Evolutionary conservation across 2,888 invertebrate species (phyloP), one percentile per base, ranked within the genome.

Genomic region (Quadroppia sp.): DNA sequence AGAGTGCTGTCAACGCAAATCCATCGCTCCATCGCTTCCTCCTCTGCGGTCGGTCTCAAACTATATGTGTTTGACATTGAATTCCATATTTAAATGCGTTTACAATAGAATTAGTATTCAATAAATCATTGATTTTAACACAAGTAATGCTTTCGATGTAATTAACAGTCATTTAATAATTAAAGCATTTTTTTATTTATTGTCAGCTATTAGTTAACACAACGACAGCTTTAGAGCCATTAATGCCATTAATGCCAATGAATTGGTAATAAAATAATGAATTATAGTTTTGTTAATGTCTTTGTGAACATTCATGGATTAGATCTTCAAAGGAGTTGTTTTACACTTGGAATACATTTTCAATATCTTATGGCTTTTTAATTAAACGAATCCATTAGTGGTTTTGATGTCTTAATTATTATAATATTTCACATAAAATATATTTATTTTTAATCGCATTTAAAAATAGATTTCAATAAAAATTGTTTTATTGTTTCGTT

Each of bases 1-100:
- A 53, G 53, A 53, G 53, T 53, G 53, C 53, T 53, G 53, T 53
- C 53, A 53, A 53, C 53, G 53, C 53, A 53, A 53, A 53, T 53
- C 53, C 53, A 25, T 45, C 45, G 53, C 53, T 25, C 53, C 23
- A 53, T 53, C 23, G 23, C 53, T 53, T 53, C 53, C 53, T 53
- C 53, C 53, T 53, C 53, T 53, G 53, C 28, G 53, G 53, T 53
- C 53, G 53, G 53, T 53, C 53, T 53, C 3, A 53, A 23, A 53
- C 53, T 53, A 9, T 23, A 13, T 53, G 53, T 13, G 23, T 20
- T 7, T 15, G 53, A 7, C 23, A 13, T 53, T 25, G 7, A 45
- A 45, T 45, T 45, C 15, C 45, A 45, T 11, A 15, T 45, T n/a
- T n/a, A n/a, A n/a, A n/a, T n/a, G n/a, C n/a, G n/a, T n/a, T n/a